Percentiles rank a stretch among this genome's conserved stretches.
Evolutionary conservation across 2,888 invertebrate genomes (phyloP).

Genomic region (Eulithis testata): DNA sequence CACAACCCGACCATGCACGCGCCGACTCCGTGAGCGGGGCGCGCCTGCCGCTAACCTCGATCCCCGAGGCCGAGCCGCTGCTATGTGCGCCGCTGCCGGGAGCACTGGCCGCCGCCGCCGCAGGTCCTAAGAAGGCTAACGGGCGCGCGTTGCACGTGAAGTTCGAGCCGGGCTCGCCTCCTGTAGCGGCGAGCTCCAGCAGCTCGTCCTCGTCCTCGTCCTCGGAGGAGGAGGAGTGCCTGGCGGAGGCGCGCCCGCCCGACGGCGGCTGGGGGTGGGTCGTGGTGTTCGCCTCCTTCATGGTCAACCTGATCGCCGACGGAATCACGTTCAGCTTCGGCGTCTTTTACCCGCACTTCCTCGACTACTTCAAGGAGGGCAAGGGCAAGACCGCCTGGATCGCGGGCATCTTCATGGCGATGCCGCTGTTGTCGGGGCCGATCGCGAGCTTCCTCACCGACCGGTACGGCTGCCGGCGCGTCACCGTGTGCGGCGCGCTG

Average conservation of each 20-base stretch:
- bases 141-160: conserved; percentile 83
- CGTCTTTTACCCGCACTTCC: conserved; percentile 93
- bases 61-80: conserved; percentile 76
- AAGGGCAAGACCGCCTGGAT: conserved; percentile 96
- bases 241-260: conserved; percentile 89
- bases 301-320: conserved; percentile 95
- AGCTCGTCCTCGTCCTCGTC: conserved; percentile 85
- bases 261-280: conserved; percentile 98
- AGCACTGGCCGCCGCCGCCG: conserved; percentile 33
- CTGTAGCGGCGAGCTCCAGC: conserved; percentile 72
- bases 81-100: conserved; percentile 59
- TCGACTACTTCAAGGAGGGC: conserved; percentile 92
- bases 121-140: conserved; percentile 46
- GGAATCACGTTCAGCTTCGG: conserved; percentile 97
- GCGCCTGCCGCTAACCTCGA: conserved; percentile 67
- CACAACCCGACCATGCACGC: conserved; percentile 63
- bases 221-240: conserved; percentile 85
- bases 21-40: conserved; percentile 60
- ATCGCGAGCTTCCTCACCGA: conserved; percentile 93
- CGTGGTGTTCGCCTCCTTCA: conserved; percentile 93
- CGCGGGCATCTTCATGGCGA: conserved; percentile 95
- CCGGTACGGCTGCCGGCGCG: conserved; percentile 91
- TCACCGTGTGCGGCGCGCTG: conserved; percentile 91
- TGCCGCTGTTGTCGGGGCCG: conserved; percentile 94
- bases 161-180: conserved; percentile 74